Evolutionary conservation across 2,797 vertebrate genomes (phyloP).

Genomic region (Saxicola maurus): DNA sequence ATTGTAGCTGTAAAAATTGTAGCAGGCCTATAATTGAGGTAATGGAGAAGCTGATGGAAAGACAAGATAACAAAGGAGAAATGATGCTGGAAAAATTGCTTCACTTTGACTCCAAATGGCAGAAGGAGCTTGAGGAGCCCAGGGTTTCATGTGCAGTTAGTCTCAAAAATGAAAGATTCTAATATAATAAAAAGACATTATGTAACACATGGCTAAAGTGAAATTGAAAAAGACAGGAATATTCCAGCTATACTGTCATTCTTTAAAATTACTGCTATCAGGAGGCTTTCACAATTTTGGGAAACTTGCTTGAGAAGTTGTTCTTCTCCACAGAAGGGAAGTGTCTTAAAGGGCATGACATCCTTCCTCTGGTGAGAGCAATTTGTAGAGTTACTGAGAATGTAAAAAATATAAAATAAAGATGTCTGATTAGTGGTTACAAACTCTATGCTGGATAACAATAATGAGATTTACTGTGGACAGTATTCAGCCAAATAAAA

Average conservation of each 20-base stretch:
- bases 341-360: background rate
- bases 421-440: background rate
- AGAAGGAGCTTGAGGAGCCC: conserved; percentile 30
- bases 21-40: conserved; percentile 34
- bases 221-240: background rate
- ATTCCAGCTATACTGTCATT: background rate
- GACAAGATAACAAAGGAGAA: conserved; percentile 59
- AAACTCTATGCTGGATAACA: background rate
- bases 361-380: conserved; percentile 1
- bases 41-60: conserved; percentile 56
- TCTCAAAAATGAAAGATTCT: conserved; percentile 20
- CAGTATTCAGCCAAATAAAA: background rate
- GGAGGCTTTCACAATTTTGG: conserved; percentile 12
- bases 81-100: conserved; percentile 60
- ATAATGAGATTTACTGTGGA: background rate
- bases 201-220: conserved; percentile 7
- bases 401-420: conserved; percentile 28
- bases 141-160: conserved; percentile 26
- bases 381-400: background rate
- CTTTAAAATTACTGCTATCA: conserved; percentile 53
- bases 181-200: conserved; percentile 43
- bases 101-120: conserved; percentile 51
- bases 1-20: conserved; percentile 2
- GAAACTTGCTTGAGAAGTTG: conserved; percentile 15
- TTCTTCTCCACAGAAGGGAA: background rate